Conservation (phyloP, 2,797 vertebrate species). For the Odontamblyopus rebecca region DNA sequence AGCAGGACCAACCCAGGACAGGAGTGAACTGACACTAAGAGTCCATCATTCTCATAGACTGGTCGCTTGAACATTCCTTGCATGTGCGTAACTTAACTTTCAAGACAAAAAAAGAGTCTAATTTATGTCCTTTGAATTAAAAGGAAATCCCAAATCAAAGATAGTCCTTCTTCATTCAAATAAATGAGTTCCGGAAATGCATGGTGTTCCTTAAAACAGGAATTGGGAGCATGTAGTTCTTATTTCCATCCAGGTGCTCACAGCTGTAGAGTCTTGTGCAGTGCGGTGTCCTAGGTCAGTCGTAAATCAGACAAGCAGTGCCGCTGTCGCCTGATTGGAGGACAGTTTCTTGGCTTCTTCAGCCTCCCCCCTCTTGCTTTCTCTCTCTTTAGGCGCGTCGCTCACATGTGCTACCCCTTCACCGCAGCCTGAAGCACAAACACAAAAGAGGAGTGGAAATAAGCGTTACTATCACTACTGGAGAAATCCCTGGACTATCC, state of each 20-base stretch:
- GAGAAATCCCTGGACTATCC: constrained; percentile 37
- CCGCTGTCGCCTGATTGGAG: constrained; percentile 69
- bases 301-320: constrained; percentile 67
- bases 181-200: constrained; percentile 30
- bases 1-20: background rate
- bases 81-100: constrained; percentile 38
- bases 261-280: constrained; percentile 32
- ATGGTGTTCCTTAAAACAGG: constrained; percentile 54
- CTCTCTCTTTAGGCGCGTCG: constrained; percentile 43
- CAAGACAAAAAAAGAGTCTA: background rate
- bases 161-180: constrained; percentile 54
- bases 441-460: constrained; percentile 53
- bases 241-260: constrained; percentile 49
- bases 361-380: constrained; percentile 16
- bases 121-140: background rate
- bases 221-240: constrained; percentile 30
- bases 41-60: background rate
- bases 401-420: constrained; percentile 63
- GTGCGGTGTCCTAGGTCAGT: constrained; percentile 61
- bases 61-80: constrained; percentile 45
- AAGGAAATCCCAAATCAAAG: constrained; percentile 27
- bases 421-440: constrained; percentile 63
- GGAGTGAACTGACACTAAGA: background rate
- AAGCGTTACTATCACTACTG: constrained; percentile 51
- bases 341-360: constrained; percentile 62